These are phyloP conservation scores for Phrynosoma platyrhinos DNA, from an alignment of 2,113 vertebrate species.

Conservation along the genomic window DNA sequence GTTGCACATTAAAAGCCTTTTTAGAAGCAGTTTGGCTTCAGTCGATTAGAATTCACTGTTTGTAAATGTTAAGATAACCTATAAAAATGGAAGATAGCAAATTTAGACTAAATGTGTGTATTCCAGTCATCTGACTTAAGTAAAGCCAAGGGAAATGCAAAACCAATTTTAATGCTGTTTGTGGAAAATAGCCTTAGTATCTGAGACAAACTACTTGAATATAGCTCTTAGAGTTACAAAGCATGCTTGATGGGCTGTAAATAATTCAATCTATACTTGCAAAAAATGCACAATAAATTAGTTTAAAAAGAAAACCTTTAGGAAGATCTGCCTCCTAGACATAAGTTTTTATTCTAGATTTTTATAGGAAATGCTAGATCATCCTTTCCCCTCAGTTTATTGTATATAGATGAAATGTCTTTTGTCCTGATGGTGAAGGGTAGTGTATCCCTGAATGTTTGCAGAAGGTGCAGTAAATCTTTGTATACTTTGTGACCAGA, in stretches of 20 bases:
- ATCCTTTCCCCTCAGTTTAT: not conserved
- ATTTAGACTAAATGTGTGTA: not conserved
- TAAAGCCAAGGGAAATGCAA: conserved; percentile 9
- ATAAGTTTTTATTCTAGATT: not conserved
- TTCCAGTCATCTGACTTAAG: not conserved
- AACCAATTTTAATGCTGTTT: not conserved
- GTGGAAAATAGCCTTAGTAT: not conserved
- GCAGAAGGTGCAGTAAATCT: not conserved
- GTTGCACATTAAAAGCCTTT: not conserved
- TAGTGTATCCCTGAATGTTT: not conserved
- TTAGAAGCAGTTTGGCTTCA: not conserved
- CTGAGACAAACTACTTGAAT: not conserved
- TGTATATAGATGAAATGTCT: not conserved
- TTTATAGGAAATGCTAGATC: not conserved
- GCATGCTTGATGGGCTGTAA: not conserved
- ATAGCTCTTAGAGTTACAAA: not conserved
- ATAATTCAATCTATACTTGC: not conserved
- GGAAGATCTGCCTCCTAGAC: not conserved
- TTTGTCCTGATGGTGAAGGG: not conserved
- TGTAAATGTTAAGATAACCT: not conserved
- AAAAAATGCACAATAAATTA: not conserved
- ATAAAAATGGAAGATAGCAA: conserved; percentile 2
- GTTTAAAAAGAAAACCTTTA: not conserved
- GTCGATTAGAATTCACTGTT: not conserved
- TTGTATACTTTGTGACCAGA: too few species aligned